Evolutionary conservation across 2,113 vertebrate genomes (phyloP), one percentile per base, ranked within the genome.

Genomic region (Hippocampus guttulatus): DNA sequence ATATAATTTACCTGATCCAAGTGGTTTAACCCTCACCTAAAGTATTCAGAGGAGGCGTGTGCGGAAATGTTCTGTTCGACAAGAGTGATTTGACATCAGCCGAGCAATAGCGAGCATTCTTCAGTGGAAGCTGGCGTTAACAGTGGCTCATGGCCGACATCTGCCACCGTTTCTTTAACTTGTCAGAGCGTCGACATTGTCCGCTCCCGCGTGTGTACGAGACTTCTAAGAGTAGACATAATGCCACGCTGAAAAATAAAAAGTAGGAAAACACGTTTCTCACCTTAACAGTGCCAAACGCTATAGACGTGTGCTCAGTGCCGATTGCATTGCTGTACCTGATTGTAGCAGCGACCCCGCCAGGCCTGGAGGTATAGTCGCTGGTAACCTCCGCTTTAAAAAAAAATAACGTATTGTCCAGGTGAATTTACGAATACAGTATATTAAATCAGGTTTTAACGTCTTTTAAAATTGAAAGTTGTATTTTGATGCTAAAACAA

Each of bases 111-210:
- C 23, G 62, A 61, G 75, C 64, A 27, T 18, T 47, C 14, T 14
- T 51, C 43, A 7, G 16, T n/a, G 5, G 52, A 71, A 76, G 75
- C 72, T 51, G 15, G 67, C 58, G 51, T 85, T 75, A 84, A 83
- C 76, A 81, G 54, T 40, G 14, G 47, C 51, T 73, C 43, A 78
- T 12, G n/a, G 21, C 51, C 18, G 51, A 60, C 25, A 33, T 75
- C 51, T 10, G 38, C n/a, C 10, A 61, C 6, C 15, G 7, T 69
- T 21, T 12, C 54, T 10, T 14, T 15, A 54, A 75, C 58, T 61
- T 49, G 40, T 23, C 5, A 23, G 51, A 38, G 8, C 7, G 14
- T 6, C 40, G 7, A 30, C 2, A 1, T 1, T 2, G 2, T 9
- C 5, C 38, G 1, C 30, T 40, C 2, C 18, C 45, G 1, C 14